phyloP scores from a whole-genome alignment of 2,113 vertebrate species.

The Sylvilagus bachmani region DNA sequence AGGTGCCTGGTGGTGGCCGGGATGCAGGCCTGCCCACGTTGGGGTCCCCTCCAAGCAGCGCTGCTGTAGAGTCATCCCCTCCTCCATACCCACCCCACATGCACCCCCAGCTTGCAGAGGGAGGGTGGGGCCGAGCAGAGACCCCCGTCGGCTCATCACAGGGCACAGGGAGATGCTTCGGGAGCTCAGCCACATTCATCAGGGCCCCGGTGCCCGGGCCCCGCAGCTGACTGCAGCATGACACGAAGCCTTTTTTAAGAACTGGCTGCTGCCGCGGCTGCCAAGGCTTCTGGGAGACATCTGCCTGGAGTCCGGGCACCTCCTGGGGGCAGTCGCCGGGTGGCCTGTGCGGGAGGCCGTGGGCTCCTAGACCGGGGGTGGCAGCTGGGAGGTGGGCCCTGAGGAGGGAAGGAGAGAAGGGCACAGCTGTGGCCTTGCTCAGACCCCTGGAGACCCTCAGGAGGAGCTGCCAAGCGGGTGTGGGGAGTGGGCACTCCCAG shows the following conservation, averaged over 20 bases:
- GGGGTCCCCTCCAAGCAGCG: neutral
- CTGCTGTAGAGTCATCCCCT: neutral
- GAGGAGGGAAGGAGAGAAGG: neutral
- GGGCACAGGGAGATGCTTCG: neutral
- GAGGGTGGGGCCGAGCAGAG: neutral
- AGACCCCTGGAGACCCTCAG: neutral
- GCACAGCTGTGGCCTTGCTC: neutral
- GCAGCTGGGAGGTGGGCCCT: neutral
- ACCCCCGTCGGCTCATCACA: neutral
- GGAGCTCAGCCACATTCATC: neutral
- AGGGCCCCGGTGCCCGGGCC: neutral
- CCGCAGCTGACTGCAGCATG: slow-evolving; percentile 64
- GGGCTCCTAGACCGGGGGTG: slow-evolving; percentile 36
- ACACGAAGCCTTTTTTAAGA: slow-evolving; percentile 78
- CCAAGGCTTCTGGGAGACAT: slow-evolving; percentile 69
- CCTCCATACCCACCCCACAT: no score
- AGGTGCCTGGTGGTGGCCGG: neutral
- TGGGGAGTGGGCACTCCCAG: neutral
- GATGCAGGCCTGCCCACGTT: neutral
- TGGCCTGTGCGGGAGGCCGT: neutral
- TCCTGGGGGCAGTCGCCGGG: slow-evolving; percentile 45
- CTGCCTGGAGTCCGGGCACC: slow-evolving; percentile 68
- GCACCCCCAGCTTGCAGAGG: neutral
- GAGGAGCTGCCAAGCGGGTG: neutral
- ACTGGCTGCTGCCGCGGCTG: neutral